A percentile compares a stretch with the other conserved stretches of the same genome.
Conservation (phyloP, 2,888 invertebrate genomes). For the Athalia cordata region DNA sequence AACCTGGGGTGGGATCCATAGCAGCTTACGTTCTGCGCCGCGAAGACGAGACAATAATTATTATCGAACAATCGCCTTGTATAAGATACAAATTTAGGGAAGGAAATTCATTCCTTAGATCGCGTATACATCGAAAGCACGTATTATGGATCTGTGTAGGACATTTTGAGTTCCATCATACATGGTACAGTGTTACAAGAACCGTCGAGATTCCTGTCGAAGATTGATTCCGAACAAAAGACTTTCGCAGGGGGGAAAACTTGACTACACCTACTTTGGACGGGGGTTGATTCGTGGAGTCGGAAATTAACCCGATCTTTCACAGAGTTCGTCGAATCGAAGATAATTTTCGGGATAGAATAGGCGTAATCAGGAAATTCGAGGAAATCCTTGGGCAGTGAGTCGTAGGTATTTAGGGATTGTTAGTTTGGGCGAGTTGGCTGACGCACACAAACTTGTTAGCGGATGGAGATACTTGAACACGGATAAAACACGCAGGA, state of each 20-base stretch:
- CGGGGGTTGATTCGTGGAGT: not conserved
- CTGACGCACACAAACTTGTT: constrained; percentile 31
- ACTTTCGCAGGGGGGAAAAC: not conserved
- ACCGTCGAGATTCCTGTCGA: not conserved
- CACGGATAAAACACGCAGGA: constrained; percentile 22
- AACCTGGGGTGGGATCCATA: not conserved
- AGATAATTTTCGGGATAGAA: constrained; percentile 49
- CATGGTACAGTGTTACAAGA: not conserved
- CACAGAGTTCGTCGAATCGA: constrained; percentile 25
- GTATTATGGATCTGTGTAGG: no score
- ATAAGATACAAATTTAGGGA: no score
- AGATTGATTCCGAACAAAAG: constrained; percentile 11
- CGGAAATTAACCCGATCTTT: constrained; percentile 34
- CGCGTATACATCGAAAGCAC: no score
- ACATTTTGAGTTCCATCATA: not conserved
- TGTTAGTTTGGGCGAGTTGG: constrained; percentile 59
- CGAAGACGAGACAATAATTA: constrained; percentile 36
- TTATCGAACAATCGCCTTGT: no score
- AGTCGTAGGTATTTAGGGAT: constrained; percentile 54
- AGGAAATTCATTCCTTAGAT: no score
- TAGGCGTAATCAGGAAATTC: constrained; percentile 62
- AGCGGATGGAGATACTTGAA: not conserved
- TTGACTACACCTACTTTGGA: not conserved
- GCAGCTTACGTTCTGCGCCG: not conserved
- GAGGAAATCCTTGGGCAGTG: constrained; percentile 58